Evolutionary conservation across 2,888 invertebrate species (phyloP), one percentile per base, ranked within the genome.

Genomic region (Corbicula japonica): DNA sequence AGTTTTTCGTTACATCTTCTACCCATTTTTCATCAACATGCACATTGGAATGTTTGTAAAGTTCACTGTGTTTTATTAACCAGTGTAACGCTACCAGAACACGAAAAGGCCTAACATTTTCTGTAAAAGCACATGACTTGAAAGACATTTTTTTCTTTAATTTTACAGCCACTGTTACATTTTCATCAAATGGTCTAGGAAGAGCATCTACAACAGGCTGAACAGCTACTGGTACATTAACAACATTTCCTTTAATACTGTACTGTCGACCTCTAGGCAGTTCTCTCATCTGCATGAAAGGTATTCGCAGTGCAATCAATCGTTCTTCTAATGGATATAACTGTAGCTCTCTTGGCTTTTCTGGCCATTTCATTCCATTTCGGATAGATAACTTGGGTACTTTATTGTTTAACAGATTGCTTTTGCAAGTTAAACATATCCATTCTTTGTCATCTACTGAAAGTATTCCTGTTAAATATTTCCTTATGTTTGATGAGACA

Each of bases 221-320:
- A 15, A 70, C 74, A 32, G 76, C 38, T 77, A 81, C 77, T n/a
- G 76, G 74, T 1, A 77, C 80, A 81, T 81, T 77, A 0, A 77
- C 76, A 28, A 77, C 77, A 32, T 58, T 81, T 1, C 80, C 80
- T 71, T 65, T 74, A 3, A 77, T 76, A 5, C 66, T 65, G 26
- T 63, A 58, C 32, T 81, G 80, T 50, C 74, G 73, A 23, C 76
- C 80, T 48, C 68, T 38, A 4, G 76, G 72, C 18, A 72, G 38
- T 44, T 76, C 56, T 41, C 76, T 76, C 8, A 80, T 34, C 54
- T 80, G 76, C 76, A 80, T 80, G 32, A 76, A 76, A 15, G 76
- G 76, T 2, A 80, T 80, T 50, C 80, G 35, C 12, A 80, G 46
- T 12, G 66, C 56, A 18, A 23, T 4, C 34, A 62, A 76, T 26